These are phyloP conservation scores for Zoanthus sociatus DNA, from an alignment of 92 coral and sea anemone genomes.

Conservation along the genomic window DNA sequence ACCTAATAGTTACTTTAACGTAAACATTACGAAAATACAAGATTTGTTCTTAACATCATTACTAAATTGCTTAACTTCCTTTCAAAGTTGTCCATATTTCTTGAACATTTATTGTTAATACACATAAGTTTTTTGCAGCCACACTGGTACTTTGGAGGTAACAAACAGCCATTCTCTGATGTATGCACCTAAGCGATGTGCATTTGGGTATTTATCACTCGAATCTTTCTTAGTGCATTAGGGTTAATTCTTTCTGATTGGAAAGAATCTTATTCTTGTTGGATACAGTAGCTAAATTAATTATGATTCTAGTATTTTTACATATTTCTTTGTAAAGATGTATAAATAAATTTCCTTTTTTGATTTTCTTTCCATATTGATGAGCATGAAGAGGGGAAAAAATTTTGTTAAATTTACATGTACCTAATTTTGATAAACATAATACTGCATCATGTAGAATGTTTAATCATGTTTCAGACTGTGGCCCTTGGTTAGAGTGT, in stretches of 20 bases:
- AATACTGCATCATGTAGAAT: too few relatives aligned
- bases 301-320: neutral
- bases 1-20: too few relatives aligned
- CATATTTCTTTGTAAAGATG: neutral
- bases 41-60: too few relatives aligned
- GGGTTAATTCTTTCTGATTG: too few relatives aligned
- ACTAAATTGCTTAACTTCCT: too few relatives aligned
- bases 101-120: neutral
- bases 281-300: too few relatives aligned
- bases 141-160: constrained; percentile 13
- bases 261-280: too few relatives aligned
- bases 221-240: too few relatives aligned
- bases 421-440: too few relatives aligned
- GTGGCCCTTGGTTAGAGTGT: neutral
- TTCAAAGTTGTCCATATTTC: neutral
- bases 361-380: neutral
- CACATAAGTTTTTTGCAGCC: constrained; percentile 8
- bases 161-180: constrained; percentile 31
- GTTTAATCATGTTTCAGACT: too few relatives aligned
- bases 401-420: too few relatives aligned
- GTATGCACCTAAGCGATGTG: constrained; percentile 41
- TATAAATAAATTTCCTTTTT: neutral
- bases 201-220: neutral
- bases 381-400: neutral
- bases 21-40: too few relatives aligned